Conservation (phyloP, 2,888 invertebrate species). For the Caenorhabditis panamensis region DNA sequence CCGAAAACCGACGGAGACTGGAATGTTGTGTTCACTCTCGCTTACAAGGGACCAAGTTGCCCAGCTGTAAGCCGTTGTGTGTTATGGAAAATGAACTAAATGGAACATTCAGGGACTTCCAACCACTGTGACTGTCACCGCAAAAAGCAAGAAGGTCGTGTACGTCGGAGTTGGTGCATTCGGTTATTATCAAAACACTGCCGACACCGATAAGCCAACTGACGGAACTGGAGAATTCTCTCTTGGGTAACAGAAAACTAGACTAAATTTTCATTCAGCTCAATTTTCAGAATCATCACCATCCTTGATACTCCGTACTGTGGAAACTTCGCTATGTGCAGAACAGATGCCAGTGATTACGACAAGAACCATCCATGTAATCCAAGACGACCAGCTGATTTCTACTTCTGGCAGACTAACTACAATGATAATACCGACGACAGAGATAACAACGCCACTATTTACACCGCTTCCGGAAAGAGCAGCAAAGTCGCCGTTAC, state of each 20-base stretch:
- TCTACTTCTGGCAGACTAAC: constrained; percentile 74
- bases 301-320: too few species aligned
- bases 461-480: constrained; percentile 4
- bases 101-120: constrained; percentile 4
- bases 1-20: constrained; percentile 18
- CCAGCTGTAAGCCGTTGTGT: not conserved
- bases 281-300: constrained; percentile 64
- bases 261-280: not conserved
- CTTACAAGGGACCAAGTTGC: constrained; percentile 22
- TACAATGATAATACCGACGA: constrained; percentile 63
- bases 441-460: constrained; percentile 34
- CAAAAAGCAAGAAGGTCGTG: constrained; percentile 53
- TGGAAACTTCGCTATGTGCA: constrained; percentile 74
- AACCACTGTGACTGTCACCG: constrained; percentile 19
- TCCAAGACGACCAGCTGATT: constrained; percentile 73
- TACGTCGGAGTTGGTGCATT: constrained; percentile 60
- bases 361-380: constrained; percentile 67
- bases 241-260: constrained; percentile 58
- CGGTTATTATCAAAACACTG: constrained; percentile 58
- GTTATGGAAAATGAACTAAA: not conserved
- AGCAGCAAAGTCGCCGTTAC: constrained; percentile 12
- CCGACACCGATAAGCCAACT: constrained; percentile 69
- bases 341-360: constrained; percentile 52
- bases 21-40: constrained; percentile 21
- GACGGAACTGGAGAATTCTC: constrained; percentile 77